Evolutionary conservation across 2,113 vertebrate species (phyloP), one percentile per base, ranked within the genome.

Genomic region (Chrysochloris asiatica): DNA sequence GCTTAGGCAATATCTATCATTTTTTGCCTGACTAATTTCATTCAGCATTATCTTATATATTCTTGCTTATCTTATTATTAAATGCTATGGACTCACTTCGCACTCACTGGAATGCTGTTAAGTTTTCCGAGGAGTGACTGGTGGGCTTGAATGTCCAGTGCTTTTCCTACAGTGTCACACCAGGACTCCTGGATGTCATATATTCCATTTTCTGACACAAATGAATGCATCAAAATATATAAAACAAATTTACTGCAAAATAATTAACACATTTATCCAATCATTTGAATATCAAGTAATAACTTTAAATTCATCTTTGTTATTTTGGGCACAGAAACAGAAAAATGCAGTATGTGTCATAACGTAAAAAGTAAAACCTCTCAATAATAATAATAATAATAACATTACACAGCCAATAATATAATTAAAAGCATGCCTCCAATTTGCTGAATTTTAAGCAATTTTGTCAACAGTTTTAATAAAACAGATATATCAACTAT

Each of bases 391-490:
- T 16, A 47, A 77, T n/a, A n/a, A n/a, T n/a, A 84, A 86, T 45
- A 92, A 92, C 85, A 13, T 33, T 78, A 84, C 84, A 78, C 95
- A 96, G 86, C 12, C 41, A 38, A 85, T 94, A 96, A 84, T 90
- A 86, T 92, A 75, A 63, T 86, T 91, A 78, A 95, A 90, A 80
- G 3, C 83, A 77, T 59, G 67, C 3, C 33, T 96, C 78, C 90
- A 76, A 93, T 94, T 96, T 95, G 75, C 67, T 96, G 79, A 92
- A 59, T 95, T 95, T 91, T 93, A 94, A 92, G 93, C 56, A 88
- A 93, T 79, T 97, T 96, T 92, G 75, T 93, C 96, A 95, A 95
- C 59, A 93, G 71, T 96, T 97, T 95, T 88, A 92, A 81, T 93
- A 89, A 96, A 96, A 92, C 95, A 91, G 77, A 92, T 94, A 95